Evolutionary conservation across 2,888 invertebrate species (phyloP).

Genomic region (Drosophila tripunctata): DNA sequence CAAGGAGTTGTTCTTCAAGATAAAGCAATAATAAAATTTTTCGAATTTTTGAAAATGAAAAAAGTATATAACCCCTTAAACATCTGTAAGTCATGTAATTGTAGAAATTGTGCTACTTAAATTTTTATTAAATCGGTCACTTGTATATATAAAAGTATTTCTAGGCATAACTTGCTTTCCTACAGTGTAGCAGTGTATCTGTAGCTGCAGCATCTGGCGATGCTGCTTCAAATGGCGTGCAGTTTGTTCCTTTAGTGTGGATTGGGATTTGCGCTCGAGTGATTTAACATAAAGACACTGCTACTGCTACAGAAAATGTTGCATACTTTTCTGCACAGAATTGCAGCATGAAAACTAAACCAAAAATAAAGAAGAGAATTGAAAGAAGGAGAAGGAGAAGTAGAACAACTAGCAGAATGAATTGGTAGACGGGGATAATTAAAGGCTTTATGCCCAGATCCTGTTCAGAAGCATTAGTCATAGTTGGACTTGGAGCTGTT

Average conservation of each 20-base stretch:
- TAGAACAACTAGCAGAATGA: no score
- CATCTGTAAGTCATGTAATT: no score
- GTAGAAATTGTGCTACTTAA: no score
- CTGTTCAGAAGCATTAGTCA: conserved; percentile 40
- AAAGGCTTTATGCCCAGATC: conserved; percentile 45
- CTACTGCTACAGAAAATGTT: conserved; percentile 54
- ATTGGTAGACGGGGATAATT: conserved; percentile 35
- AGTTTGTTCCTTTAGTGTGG: conserved; percentile 39
- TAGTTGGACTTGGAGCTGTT: conserved; percentile 15
- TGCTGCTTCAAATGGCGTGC: conserved; percentile 60
- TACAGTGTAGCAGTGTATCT: conserved; percentile 18
- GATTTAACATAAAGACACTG: conserved; percentile 50
- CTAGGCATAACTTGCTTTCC: background rate
- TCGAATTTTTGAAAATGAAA: no score
- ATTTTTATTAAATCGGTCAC: background rate
- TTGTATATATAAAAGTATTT: background rate
- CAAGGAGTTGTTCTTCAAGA: no score
- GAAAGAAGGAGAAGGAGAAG: background rate
- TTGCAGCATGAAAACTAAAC: conserved; percentile 1
- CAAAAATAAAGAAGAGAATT: background rate
- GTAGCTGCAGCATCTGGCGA: conserved; percentile 4
- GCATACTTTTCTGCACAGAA: conserved; percentile 51
- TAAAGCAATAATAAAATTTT: no score
- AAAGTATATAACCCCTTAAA: no score
- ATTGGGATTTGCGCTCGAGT: conserved; percentile 58